Base-by-base conservation (phyloP, 2,888 invertebrate genomes). In the Agapostemon virescens region DNA sequence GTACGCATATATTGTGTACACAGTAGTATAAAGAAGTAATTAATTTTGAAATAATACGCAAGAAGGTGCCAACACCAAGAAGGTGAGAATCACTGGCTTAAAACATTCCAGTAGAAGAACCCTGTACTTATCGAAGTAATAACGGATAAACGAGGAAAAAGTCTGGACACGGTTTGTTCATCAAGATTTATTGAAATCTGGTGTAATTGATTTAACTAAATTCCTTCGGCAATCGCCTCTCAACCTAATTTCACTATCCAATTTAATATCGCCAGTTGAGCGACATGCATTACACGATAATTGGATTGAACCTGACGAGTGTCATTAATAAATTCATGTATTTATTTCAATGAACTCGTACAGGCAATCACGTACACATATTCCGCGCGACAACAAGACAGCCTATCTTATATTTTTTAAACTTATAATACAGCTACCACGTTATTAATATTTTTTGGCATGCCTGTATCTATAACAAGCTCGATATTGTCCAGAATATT, bases 171-270 rank as follows among this genome's bases (percentile, higher is more conserved):
- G 7, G 20, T 33, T 33, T 30, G 17, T 61, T 20, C 33, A 61
- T 61, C 20, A 61, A 61, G 33, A 61, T 33, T 61, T 61, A 33
- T 11, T 30, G 61, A 61, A 33, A 33, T n/a, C 61, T 61, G n/a
- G 33, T 20, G 11, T 20, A 61, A 33, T 33, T 11, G 61, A 33
- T 33, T 61, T 3, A 1, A 33, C 33, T 20, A n/a, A 33, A 61
- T 33, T 33, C 9, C 33, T 11, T 30, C 33, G 30, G 3, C 33
- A 33, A 61, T 33, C n/a, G 11, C 61, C 33, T n/a, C 9, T 61
- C 61, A 33, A 61, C 61, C 33, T 33, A n/a, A 61, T 61, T 61
- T 33, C 11, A 11, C 30, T 9, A 33, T 61, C 33, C 61, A 33
- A n/a, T 33, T 61, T 33, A 33, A 61, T 61, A 26, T 30, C 4